Percentiles rank a stretch among this genome's conserved stretches.
These are phyloP conservation scores for Caranx ignobilis DNA, from an alignment of 2,113 vertebrate species.

Conservation along the genomic window DNA sequence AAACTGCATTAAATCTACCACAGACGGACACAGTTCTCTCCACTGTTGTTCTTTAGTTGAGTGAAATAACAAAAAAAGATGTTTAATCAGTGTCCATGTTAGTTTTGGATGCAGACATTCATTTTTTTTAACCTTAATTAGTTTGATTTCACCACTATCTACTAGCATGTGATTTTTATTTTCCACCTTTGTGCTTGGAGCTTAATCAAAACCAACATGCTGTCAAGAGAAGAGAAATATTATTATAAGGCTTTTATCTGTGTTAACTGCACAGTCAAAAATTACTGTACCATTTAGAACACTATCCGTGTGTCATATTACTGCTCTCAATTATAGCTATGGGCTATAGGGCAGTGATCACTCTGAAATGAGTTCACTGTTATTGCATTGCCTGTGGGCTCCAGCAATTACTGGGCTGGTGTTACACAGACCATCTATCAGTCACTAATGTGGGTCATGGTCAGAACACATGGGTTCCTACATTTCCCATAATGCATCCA, in stretches of 20 bases:
- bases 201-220: not conserved
- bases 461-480: not conserved
- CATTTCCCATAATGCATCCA: not conserved
- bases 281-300: not conserved
- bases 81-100: no score
- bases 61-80: not conserved
- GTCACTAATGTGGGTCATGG: no score
- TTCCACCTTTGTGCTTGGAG: not conserved
- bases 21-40: not conserved
- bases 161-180: not conserved
- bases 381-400: not conserved
- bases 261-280: not conserved
- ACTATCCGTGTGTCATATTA: not conserved
- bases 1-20: not conserved
- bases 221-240: slow-evolving; percentile 1
- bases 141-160: not conserved
- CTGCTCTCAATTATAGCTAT: not conserved
- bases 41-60: not conserved
- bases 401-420: not conserved
- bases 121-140: not conserved
- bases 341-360: not conserved
- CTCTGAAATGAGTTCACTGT: not conserved
- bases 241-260: no score
- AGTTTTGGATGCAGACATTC: not conserved
- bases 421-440: not conserved